phyloP scores from a whole-genome alignment of 2,797 vertebrate genomes.

The Enteromius fasciolatus region DNA sequence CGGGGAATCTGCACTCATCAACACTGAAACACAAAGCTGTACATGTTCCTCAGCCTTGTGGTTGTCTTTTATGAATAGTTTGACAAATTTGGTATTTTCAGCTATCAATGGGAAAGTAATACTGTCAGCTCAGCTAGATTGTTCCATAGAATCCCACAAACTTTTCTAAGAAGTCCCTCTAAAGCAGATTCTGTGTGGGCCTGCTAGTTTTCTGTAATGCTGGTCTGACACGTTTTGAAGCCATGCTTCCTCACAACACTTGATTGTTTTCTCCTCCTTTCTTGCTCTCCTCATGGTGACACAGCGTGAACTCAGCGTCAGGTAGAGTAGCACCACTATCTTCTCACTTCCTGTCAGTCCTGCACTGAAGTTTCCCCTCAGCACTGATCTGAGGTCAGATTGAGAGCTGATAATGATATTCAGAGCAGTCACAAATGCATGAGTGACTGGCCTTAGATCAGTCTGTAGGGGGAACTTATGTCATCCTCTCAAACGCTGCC shows the following conservation, averaged over 20 bases:
- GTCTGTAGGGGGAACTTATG: slow-evolving; percentile 18
- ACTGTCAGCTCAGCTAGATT: too few species aligned
- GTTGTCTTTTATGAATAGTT: background rate
- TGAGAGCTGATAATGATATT: background rate
- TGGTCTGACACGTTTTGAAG: slow-evolving; percentile 65
- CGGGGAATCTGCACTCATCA: background rate
- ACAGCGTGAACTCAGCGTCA: slow-evolving; percentile 99
- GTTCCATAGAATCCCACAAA: background rate
- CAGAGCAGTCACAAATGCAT: background rate
- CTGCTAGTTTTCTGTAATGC: slow-evolving; percentile 45
- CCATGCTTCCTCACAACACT: slow-evolving; percentile 77
- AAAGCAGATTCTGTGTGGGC: slow-evolving; percentile 21
- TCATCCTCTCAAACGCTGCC: background rate
- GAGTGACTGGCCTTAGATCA: slow-evolving; percentile 28
- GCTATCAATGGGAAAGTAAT: background rate
- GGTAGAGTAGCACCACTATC: slow-evolving; percentile 84
- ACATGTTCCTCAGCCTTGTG: background rate
- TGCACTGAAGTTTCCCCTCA: slow-evolving; percentile 6
- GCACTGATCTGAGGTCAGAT: slow-evolving; percentile 43
- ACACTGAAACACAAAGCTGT: background rate
- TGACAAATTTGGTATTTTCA: background rate
- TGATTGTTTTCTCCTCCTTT: slow-evolving; percentile 62
- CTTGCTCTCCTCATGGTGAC: slow-evolving; percentile 62
- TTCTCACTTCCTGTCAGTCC: slow-evolving; percentile 18
- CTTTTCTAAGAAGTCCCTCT: background rate